phyloP scores from a whole-genome alignment of 2,888 invertebrate species.

The Aleiodes testaceus region DNA sequence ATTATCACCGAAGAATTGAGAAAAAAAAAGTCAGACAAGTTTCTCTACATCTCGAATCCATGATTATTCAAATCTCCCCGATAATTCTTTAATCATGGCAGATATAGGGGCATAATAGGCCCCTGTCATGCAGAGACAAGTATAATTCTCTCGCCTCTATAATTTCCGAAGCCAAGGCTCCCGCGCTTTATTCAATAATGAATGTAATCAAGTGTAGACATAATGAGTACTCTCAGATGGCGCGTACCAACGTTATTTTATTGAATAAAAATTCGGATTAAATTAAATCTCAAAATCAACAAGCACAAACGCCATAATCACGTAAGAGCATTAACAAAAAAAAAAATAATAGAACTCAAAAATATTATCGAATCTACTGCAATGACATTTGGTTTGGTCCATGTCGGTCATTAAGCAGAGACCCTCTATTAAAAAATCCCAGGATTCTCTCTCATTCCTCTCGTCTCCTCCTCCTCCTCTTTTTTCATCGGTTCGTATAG shows the following conservation, averaged over 20 bases:
- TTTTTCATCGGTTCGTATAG: constrained; percentile 23
- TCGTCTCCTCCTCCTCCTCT: constrained; percentile 36
- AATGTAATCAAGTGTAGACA: constrained; percentile 54
- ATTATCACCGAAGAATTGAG: too few relatives aligned
- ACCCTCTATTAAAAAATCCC: constrained; percentile 69
- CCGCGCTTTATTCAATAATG: constrained; percentile 54
- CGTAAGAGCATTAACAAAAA: too few relatives aligned
- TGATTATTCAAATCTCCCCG: too few relatives aligned
- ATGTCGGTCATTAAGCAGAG: constrained; percentile 68
- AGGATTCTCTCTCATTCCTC: constrained; percentile 13
- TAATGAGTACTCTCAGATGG: constrained; percentile 45
- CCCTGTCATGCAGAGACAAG: background rate
- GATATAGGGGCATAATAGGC: constrained; percentile 17
- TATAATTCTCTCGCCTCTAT: constrained; percentile 3
- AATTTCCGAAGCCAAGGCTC: constrained; percentile 36
- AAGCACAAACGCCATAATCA: background rate
- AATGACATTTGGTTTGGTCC: constrained; percentile 69
- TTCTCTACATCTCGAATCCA: too few relatives aligned
- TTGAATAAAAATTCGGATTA: constrained; percentile 23
- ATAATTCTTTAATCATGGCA: constrained; percentile 7
- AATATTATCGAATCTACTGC: constrained; percentile 67
- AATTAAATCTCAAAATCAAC: constrained; percentile 18
- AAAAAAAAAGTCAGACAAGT: too few relatives aligned
- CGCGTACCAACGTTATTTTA: constrained; percentile 49
- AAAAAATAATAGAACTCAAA: too few relatives aligned